Percentiles rank a stretch among this genome's conserved stretches.
phyloP scores from a whole-genome alignment of 1,140 invertebrate genomes.

The Drosophila parvula region DNA sequence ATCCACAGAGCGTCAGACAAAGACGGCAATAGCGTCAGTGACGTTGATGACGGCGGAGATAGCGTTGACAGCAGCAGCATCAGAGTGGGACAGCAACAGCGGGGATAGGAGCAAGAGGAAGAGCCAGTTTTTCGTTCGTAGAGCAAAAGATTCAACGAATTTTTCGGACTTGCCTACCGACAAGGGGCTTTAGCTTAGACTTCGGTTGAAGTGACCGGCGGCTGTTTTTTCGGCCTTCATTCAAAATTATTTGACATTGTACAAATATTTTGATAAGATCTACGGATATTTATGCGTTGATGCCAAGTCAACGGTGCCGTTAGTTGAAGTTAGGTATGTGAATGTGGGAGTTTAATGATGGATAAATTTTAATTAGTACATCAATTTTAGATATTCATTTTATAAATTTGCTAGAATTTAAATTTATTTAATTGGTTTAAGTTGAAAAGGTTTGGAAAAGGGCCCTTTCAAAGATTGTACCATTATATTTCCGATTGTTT shows the following conservation, averaged over 20 bases:
- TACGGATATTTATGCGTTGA: slow-evolving; percentile 11
- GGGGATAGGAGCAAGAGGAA: slow-evolving; percentile 2
- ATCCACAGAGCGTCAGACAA: slow-evolving; percentile 42
- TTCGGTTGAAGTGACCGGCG: slow-evolving; percentile 36
- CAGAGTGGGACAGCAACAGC: slow-evolving; percentile 10
- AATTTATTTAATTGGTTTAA: too few relatives aligned
- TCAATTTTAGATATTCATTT: too few relatives aligned
- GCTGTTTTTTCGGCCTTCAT: slow-evolving; percentile 50
- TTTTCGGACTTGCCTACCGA: slow-evolving; percentile 22
- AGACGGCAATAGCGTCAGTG: slow-evolving; percentile 30
- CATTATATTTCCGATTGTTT: neutral
- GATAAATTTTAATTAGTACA: too few relatives aligned
- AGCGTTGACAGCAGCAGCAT: slow-evolving; percentile 48
- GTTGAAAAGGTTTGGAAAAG: too few relatives aligned
- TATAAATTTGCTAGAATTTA: too few relatives aligned
- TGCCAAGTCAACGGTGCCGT: slow-evolving; percentile 13
- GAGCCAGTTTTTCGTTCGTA: slow-evolving; percentile 28
- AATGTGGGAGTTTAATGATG: neutral
- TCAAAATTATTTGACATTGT: slow-evolving; percentile 63
- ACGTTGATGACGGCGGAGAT: slow-evolving; percentile 33
- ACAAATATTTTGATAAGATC: slow-evolving; percentile 71
- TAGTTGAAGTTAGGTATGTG: slow-evolving; percentile 7
- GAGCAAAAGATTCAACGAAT: slow-evolving; percentile 53
- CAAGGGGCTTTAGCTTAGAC: slow-evolving; percentile 21
- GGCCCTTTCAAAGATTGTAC: too few relatives aligned